Evolutionary conservation across 2,888 invertebrate genomes (phyloP).

Genomic region (Cinara cedri): DNA sequence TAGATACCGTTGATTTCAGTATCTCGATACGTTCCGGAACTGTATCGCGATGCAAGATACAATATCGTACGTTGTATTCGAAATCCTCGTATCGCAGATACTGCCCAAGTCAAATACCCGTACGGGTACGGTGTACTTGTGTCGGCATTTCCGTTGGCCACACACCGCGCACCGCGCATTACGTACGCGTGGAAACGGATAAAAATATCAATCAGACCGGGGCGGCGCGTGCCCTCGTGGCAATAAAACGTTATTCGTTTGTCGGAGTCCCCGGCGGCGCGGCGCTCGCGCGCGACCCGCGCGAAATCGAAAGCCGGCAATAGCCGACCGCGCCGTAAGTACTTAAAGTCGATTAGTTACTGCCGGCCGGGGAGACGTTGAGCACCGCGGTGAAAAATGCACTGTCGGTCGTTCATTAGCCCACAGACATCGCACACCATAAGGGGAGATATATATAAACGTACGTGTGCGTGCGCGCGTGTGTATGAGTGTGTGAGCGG

Average conservation of each 20-base stretch:
- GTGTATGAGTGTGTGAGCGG: not conserved
- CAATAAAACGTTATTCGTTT: conserved; percentile 43
- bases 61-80: too few species aligned
- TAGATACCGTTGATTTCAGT: too few species aligned
- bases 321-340: not conserved
- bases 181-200: too few species aligned
- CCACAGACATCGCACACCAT: not conserved
- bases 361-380: not conserved
- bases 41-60: too few species aligned
- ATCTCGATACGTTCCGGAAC: too few species aligned
- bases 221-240: not conserved
- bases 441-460: not conserved
- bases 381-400: conserved; percentile 32
- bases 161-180: too few species aligned
- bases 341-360: conserved; percentile 47
- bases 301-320: conserved; percentile 17
- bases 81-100: too few species aligned
- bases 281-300: not conserved
- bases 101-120: too few species aligned
- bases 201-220: not conserved
- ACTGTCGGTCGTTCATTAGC: conserved; percentile 47
- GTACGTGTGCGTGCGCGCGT: not conserved
- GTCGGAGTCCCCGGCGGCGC: conserved; percentile 5
- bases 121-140: too few species aligned
- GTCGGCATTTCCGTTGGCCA: too few species aligned